Evolutionary conservation across 2,113 vertebrate species (phyloP).

Genomic region (pig (Sus scrofa)): DNA sequence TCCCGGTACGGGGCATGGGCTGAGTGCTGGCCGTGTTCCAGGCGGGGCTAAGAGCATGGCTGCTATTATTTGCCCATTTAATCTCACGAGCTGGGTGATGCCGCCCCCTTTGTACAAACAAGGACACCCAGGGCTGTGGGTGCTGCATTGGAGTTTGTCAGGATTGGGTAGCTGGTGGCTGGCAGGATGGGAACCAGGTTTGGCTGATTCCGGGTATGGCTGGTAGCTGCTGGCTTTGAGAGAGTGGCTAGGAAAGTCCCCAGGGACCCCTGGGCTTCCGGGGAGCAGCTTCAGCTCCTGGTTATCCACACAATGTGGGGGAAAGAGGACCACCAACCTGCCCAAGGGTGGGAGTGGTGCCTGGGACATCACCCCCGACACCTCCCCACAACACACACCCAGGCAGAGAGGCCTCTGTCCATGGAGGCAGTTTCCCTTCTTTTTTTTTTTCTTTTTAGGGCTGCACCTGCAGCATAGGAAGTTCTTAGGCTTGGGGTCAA

Average conservation of each 20-base stretch:
- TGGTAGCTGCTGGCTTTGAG: not conserved
- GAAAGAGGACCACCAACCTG: not conserved
- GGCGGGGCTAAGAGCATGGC: rapidly evolving
- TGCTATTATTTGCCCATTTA: too few relatives aligned
- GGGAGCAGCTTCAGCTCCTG: not conserved
- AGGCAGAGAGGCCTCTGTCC: not conserved
- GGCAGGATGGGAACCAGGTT: too few relatives aligned
- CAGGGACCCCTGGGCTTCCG: rapidly evolving
- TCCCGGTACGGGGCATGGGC: rapidly evolving
- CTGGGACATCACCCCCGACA: rapidly evolving
- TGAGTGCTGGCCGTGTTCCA: rapidly evolving
- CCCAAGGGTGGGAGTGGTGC: rapidly evolving
- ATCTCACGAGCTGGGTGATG: rapidly evolving
- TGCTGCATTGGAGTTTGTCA: rapidly evolving
- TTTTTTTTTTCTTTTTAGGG: too few relatives aligned
- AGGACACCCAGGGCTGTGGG: not conserved
- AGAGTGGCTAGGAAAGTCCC: not conserved
- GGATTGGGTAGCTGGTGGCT: not conserved
- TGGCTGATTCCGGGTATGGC: not conserved
- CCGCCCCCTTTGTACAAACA: too few relatives aligned
- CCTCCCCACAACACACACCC: too few relatives aligned
- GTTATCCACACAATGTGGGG: rapidly evolving
- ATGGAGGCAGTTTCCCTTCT: not conserved
- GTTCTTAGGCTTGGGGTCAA: too few relatives aligned
- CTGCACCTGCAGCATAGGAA: too few relatives aligned